These are phyloP conservation scores for Tyrannus savana DNA, from an alignment of 2,113 vertebrate genomes.

Conservation along the genomic window DNA sequence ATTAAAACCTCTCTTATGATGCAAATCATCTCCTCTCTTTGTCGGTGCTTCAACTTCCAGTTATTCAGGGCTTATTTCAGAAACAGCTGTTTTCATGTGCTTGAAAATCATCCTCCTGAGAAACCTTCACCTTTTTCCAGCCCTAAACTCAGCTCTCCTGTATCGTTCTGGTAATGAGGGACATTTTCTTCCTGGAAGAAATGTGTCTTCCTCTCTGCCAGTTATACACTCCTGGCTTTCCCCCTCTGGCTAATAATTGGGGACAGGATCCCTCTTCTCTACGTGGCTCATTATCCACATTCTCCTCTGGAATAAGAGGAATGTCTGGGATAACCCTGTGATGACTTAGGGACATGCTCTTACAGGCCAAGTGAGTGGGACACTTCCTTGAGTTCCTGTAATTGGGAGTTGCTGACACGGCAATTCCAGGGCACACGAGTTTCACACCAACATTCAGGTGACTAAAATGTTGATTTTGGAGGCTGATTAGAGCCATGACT, in stretches of 20 bases:
- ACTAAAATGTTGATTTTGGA: conserved; percentile 4
- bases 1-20: background rate
- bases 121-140: background rate
- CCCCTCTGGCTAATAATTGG: background rate
- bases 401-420: background rate
- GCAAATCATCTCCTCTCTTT: background rate
- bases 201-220: background rate
- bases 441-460: background rate
- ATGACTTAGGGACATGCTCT: background rate
- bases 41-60: background rate
- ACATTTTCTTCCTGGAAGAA: background rate
- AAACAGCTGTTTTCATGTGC: background rate
- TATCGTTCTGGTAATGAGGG: background rate
- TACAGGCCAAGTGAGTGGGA: background rate
- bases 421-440: background rate
- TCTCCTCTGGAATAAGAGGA: background rate
- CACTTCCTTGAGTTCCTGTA: background rate
- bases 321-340: background rate
- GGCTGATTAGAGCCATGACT: background rate
- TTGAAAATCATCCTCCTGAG: background rate
- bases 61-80: background rate
- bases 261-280: background rate
- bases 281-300: background rate
- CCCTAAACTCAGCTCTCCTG: background rate
- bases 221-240: background rate